Conservation (phyloP, 2,797 vertebrate species). For the Clarias laeviceps region DNA sequence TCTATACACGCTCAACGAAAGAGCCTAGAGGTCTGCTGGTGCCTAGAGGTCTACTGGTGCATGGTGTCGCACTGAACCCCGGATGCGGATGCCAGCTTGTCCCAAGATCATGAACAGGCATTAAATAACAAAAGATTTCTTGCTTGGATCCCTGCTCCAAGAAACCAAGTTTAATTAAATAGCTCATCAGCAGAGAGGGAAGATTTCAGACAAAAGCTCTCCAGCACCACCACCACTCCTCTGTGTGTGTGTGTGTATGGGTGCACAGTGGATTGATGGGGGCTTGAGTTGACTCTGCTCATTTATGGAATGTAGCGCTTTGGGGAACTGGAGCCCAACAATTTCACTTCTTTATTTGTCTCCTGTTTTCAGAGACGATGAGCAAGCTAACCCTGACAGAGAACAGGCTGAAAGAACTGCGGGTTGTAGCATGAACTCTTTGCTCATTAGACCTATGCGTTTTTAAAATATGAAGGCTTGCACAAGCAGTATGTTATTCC, state of each 20-base stretch:
- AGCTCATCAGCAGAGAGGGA: not conserved
- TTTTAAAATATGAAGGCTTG: conserved; percentile 61
- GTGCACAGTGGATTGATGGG: conserved; percentile 10
- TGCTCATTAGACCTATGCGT: conserved; percentile 47
- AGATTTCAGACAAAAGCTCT: conserved; percentile 6
- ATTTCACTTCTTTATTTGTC: conserved; percentile 31
- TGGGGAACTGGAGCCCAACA: conserved; percentile 8
- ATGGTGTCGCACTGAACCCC: not conserved
- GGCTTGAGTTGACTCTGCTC: conserved; percentile 19
- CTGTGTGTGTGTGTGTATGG: not conserved
- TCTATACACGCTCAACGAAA: not conserved
- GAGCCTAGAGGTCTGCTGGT: not conserved
- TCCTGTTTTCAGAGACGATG: conserved; percentile 1
- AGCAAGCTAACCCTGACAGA: not conserved
- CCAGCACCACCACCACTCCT: no score
- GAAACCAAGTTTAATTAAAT: conserved; percentile 32
- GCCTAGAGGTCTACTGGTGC: not conserved
- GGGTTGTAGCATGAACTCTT: not conserved
- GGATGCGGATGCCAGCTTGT: not conserved
- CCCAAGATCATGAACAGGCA: conserved; percentile 2
- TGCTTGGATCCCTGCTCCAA: conserved; percentile 17
- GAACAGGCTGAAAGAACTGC: not conserved
- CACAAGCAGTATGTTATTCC: conserved; percentile 57
- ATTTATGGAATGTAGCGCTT: conserved; percentile 19
- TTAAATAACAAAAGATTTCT: conserved; percentile 24